phyloP scores from a whole-genome alignment of 2,113 vertebrate genomes.

The Microcebus griseorufus region DNA sequence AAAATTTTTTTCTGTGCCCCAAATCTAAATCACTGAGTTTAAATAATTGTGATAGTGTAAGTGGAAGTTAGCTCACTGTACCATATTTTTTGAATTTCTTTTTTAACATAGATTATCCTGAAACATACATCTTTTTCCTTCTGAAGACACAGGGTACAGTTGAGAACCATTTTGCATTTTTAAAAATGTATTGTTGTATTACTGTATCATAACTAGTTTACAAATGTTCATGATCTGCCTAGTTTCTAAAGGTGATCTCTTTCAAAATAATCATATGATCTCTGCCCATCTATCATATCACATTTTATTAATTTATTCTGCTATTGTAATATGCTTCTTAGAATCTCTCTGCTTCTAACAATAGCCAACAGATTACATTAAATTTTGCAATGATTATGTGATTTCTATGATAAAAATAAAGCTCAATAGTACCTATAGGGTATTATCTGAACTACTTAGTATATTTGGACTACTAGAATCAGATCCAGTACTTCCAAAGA shows the following conservation, averaged over 20 bases:
- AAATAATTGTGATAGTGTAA: neutral
- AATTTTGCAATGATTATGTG: neutral
- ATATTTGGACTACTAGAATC: neutral
- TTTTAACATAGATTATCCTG: neutral
- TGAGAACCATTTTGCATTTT: neutral
- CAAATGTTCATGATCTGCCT: neutral
- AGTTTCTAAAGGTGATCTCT: neutral
- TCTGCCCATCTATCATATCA: neutral
- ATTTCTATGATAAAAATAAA: neutral
- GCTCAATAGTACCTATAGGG: no score
- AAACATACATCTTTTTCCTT: neutral
- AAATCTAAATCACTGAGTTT: neutral
- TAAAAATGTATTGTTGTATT: neutral
- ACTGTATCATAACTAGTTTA: neutral
- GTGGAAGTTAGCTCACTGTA: no score
- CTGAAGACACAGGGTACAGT: neutral
- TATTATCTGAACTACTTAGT: neutral
- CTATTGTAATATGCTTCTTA: neutral
- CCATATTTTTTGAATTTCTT: neutral
- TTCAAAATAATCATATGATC: neutral
- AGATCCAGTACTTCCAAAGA: neutral
- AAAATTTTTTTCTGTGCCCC: neutral
- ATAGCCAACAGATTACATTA: neutral
- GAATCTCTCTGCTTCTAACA: neutral
- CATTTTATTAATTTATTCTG: neutral